Base-by-base conservation (phyloP, 1,140 invertebrate species). In the Lycorma delicatula region DNA sequence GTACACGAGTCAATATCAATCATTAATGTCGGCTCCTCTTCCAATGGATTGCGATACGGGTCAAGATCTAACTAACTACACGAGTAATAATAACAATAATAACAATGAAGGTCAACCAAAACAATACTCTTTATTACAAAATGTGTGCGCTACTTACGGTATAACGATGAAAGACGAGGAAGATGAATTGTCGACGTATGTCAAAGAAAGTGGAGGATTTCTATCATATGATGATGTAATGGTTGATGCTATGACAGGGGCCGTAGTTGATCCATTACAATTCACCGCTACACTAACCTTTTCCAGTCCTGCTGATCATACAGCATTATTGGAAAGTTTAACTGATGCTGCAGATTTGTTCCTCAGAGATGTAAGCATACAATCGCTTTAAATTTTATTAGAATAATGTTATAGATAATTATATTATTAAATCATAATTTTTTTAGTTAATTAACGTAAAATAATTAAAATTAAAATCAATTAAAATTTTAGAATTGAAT, bases 211-310 rank as follows among this genome's bases (percentile, higher is more conserved):
- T 71, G 58, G 62, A 20, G 61, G 60, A 23, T 67, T 68, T 41
- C 50, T 67, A 6, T 49, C 56, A 31, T 84, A 83, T 60, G 86
- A 86, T 64, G 85, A 87, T 41, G 81, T 82, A 1, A 87, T 90
- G 77, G 85, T 87, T 0, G 87, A 90, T 66, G 80, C 89, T 75
- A 77, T 81, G 13, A 83, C 81, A 0, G 84, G 83, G 3, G 78
- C 81, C 12, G 85, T 87, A 0, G 84, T 86, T 4, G 87, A 90
- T 70, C 86, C 86, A 1, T 74, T 89, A 13, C 86, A 89, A 66
- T 89, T 90, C 65, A 87, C 86, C 3, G 86, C 85, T 0, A 89
- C 86, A 0, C 67, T 90, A 20, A 88, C 86, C 38, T 87, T 90
- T 64, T 84, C 83, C 41, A 82, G 81, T 18, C 80, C 84, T 1